Evolutionary conservation across 2,797 vertebrate species (phyloP), one percentile per base, ranked within the genome.

Genomic region (Coccyzus lansbergi): DNA sequence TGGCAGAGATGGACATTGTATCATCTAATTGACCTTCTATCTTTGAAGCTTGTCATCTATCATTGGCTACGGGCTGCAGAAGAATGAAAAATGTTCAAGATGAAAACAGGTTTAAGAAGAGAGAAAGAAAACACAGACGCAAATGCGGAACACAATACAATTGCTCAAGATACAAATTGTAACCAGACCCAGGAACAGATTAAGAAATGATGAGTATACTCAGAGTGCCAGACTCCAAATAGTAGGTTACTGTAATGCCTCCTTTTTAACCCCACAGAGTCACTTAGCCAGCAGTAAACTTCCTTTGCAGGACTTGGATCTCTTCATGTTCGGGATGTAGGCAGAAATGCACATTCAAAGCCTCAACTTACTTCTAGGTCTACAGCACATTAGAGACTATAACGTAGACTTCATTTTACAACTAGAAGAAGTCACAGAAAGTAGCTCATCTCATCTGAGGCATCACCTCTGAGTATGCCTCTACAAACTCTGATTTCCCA

Each of bases 91-190:
- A 91, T 2, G 85, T 83, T 55, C 79, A 86, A 91, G 76, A 94
- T 85, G 83, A 96, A 94, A 92, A 95, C 68, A 93, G 72, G 78
- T 95, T 92, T 95, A 85, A 94, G 92, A 95, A 96, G 53, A 92
- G 88, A 74, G 94, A 88, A 94, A 94, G 71, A 91, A 93, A 94
- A 93, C 78, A 84, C 33, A 93, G 88, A 77, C 76, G 63, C 36
- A 93, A 95, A 89, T 81, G 48, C 46, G 78, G 76, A 92, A 85
- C 7, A 17, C 67, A 78, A 42, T 81, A 72, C 0, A 2, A 90
- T 96, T 94, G 89, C 93, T 93, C 91, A 96, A 96, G 87, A 91
- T 76, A 62, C 55, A 92, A 96, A 95, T 92, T 95, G 89, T 78
- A 95, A 85, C 92, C 87, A 87, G 89, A 87, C 38, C 48, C 63